phyloP scores from a whole-genome alignment of 2,888 invertebrate species.

The Apamea epomidion region DNA sequence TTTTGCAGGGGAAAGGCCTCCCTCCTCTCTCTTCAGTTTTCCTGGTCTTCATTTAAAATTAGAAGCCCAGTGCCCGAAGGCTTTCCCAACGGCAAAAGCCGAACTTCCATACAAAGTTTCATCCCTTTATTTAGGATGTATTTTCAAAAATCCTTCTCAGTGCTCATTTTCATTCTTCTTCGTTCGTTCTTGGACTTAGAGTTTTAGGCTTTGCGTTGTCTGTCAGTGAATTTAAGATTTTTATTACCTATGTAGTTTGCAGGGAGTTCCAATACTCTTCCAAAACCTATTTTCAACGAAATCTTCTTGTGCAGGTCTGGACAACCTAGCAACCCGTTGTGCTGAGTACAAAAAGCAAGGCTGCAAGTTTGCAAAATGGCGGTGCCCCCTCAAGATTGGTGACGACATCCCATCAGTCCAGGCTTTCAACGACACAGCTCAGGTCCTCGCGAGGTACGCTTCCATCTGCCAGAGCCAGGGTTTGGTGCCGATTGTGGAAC shows the following conservation, averaged over 20 bases:
- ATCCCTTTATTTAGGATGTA: neutral
- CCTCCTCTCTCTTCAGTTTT: neutral
- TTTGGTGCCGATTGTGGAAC: conserved; percentile 99
- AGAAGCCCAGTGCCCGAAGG: too few relatives aligned
- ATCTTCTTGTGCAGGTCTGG: conserved; percentile 91
- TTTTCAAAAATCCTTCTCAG: too few relatives aligned
- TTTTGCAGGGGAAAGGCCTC: neutral
- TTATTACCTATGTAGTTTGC: too few relatives aligned
- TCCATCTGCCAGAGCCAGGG: conserved; percentile 97
- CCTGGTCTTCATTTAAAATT: neutral
- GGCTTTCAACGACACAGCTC: conserved; percentile 97
- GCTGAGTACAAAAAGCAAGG: conserved; percentile 98
- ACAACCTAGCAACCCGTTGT: conserved; percentile 96
- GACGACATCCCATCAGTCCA: conserved; percentile 96
- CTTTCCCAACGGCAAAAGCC: too few relatives aligned
- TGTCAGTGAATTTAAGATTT: too few relatives aligned
- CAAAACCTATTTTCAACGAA: neutral
- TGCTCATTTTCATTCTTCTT: too few relatives aligned
- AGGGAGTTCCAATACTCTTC: neutral
- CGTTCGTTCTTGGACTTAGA: too few relatives aligned
- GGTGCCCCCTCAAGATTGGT: conserved; percentile 97
- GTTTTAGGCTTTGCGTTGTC: too few relatives aligned
- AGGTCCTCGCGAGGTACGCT: conserved; percentile 98
- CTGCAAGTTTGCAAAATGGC: conserved; percentile 99
- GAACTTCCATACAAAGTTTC: too few relatives aligned